Percentiles rank a stretch among this genome's conserved stretches.
Conservation (phyloP, 2,888 invertebrate species). For the Pilophorus perplexus region DNA sequence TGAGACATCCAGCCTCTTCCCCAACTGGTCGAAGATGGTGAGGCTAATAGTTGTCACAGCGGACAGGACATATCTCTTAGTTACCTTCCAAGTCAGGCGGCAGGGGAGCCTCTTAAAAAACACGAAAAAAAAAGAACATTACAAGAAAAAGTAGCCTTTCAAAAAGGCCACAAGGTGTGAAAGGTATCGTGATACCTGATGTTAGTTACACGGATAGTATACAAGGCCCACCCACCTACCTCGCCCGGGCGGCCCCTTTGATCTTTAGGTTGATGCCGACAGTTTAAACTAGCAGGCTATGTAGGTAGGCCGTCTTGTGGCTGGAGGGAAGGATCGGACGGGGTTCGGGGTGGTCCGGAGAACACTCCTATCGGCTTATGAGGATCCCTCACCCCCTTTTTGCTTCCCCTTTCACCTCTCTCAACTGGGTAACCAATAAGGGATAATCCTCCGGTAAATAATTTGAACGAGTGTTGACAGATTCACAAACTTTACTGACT, state of each 20-base stretch:
- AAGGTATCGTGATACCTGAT: conserved; percentile 29
- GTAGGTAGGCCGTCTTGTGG: not conserved
- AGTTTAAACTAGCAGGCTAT: conserved; percentile 23
- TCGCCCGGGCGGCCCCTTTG: conserved; percentile 22
- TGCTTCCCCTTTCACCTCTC: no score
- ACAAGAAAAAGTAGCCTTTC: conserved; percentile 23
- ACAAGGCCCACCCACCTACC: conserved; percentile 34
- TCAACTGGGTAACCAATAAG: no score
- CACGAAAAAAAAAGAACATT: not conserved
- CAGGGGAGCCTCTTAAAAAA: not conserved
- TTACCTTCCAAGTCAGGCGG: not conserved
- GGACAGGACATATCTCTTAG: conserved; percentile 13
- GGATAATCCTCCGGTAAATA: no score
- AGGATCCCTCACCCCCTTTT: no score
- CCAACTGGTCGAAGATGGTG: not conserved
- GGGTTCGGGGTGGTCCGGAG: no score
- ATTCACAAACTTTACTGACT: no score
- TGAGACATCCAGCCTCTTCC: not conserved
- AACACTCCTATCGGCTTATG: no score
- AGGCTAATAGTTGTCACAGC: conserved; percentile 21
- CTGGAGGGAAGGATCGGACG: not conserved
- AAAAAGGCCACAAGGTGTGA: conserved; percentile 27
- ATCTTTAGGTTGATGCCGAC: conserved; percentile 32
- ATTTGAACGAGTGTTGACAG: no score
- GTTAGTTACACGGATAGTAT: conserved; percentile 24